Evolutionary conservation across 2,888 invertebrate genomes (phyloP), one percentile per base, ranked within the genome.

Genomic region (Pseudococcus jackbeardsleyi): DNA sequence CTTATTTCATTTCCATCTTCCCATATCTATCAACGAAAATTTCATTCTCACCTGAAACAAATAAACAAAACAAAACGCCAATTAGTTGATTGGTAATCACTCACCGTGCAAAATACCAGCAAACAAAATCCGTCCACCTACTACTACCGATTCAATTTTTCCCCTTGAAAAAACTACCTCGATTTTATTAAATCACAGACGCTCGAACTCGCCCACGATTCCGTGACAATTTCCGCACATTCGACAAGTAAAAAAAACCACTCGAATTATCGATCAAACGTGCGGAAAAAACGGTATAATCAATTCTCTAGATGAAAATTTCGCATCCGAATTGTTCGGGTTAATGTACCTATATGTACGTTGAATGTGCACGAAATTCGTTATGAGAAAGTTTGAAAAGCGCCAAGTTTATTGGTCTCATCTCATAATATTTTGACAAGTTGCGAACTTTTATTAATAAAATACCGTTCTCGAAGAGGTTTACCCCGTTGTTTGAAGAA

Each of bases 361-460:
- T 72, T 11, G 19, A 64, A 22, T 64, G 64, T 72, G 33, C 72
- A 15, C 26, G 72, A 72, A 33, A 72, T 72, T 15, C 72, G 64
- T 64, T 64, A 72, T 17, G 72, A 33, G 72, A 72, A 72, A 72
- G 33, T 72, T 72, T 72, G 17, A 33, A 72, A 72, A 72, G 33
- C 72, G 72, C 33, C 15, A 72, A 72, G 33, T 72, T 72, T 33
- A 33, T 33, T 33, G 72, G 72, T 72, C 72, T 72, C 64, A 72
- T 33, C 17, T 72, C 72, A 33, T 72, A 72, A 72, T 72, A 72
- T 72, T 72, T 72, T 72, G 72, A 72, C 72, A 72, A 72, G 72
- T 72, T 72, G 33, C 33, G 33, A 72, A 72, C 72, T 72, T 72
- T 72, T 72, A 72, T 72, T 72, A 72, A 72, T 72, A 72, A 72